A percentile compares a stretch with the other conserved stretches of the same genome.
Conservation (phyloP, 2,888 invertebrate species). For the Sminthurinus aureus region DNA sequence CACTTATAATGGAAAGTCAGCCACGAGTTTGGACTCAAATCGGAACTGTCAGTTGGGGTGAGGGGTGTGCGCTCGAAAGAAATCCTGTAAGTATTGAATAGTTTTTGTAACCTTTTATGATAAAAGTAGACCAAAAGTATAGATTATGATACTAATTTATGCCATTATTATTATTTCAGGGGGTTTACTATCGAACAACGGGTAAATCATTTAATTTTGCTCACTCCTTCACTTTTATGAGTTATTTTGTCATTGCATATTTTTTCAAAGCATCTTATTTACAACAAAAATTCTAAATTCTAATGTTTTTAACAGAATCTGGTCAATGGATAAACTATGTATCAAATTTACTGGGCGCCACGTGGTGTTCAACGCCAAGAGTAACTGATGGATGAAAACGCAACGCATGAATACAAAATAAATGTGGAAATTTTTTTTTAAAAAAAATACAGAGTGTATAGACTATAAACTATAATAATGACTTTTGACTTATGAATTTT, state of each 20-base stretch:
- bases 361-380: slow-evolving; percentile 42
- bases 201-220: slow-evolving; percentile 28
- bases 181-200: slow-evolving; percentile 52
- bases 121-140: too few species aligned
- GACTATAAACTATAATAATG: too few species aligned
- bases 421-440: too few species aligned
- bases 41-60: slow-evolving; percentile 55
- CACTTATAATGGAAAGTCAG: slow-evolving; percentile 43
- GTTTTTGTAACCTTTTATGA: too few species aligned
- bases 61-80: slow-evolving; percentile 48
- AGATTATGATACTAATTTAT: too few species aligned
- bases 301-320: slow-evolving; percentile 41
- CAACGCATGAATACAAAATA: too few species aligned
- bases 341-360: slow-evolving; percentile 45
- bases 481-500: too few species aligned
- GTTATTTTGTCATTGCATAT: neutral
- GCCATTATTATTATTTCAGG: neutral
- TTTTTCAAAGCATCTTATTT: too few species aligned
- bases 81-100: slow-evolving; percentile 34
- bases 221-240: neutral
- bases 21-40: slow-evolving; percentile 51
- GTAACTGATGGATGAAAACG: too few species aligned
- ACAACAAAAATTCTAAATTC: too few species aligned
- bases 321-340: slow-evolving; percentile 51
- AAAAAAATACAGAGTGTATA: too few species aligned